Percentiles rank a stretch among this genome's conserved stretches.
Conservation (phyloP, 1,140 invertebrate genomes). For the Listronotus bonariensis region DNA sequence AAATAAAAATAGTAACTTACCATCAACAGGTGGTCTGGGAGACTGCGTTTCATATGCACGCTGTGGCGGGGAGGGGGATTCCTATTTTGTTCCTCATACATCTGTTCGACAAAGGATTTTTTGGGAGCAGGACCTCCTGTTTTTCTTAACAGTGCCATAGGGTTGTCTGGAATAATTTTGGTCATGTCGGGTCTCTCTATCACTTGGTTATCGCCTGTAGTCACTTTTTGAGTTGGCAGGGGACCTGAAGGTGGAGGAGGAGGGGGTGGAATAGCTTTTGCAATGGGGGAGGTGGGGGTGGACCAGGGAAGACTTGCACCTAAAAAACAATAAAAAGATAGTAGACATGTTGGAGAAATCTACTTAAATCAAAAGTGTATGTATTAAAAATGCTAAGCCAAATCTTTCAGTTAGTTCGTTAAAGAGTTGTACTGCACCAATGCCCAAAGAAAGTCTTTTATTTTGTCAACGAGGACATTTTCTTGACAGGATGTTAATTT, state of each 20-base stretch:
- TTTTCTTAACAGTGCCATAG: slow-evolving; percentile 61
- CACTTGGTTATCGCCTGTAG: slow-evolving; percentile 55
- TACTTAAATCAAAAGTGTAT: no score
- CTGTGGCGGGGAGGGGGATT: slow-evolving; percentile 46
- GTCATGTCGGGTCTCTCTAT: slow-evolving; percentile 67
- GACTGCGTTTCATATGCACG: slow-evolving; percentile 44
- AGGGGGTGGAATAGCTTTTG: slow-evolving; percentile 57
- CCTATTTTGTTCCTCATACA: slow-evolving; percentile 29
- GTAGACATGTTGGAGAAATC: no score
- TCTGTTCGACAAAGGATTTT: slow-evolving; percentile 44
- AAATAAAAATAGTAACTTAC: slow-evolving; percentile 26
- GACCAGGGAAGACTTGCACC: slow-evolving; percentile 35
- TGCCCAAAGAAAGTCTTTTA: no score
- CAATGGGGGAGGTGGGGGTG: slow-evolving; percentile 54
- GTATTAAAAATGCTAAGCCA: no score
- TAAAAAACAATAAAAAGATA: slow-evolving; percentile 1
- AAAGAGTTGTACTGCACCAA: no score
- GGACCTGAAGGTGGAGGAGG: slow-evolving; percentile 61
- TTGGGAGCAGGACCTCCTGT: slow-evolving; percentile 57
- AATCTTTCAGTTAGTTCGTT: no score
- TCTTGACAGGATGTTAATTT: no score
- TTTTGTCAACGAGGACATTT: no score
- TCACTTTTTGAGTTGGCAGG: slow-evolving; percentile 56
- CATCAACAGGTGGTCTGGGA: slow-evolving; percentile 13
- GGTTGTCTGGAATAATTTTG: slow-evolving; percentile 66